Evolutionary conservation across 2,797 vertebrate genomes (phyloP).

Genomic region (Cyprinodon diabolis): DNA sequence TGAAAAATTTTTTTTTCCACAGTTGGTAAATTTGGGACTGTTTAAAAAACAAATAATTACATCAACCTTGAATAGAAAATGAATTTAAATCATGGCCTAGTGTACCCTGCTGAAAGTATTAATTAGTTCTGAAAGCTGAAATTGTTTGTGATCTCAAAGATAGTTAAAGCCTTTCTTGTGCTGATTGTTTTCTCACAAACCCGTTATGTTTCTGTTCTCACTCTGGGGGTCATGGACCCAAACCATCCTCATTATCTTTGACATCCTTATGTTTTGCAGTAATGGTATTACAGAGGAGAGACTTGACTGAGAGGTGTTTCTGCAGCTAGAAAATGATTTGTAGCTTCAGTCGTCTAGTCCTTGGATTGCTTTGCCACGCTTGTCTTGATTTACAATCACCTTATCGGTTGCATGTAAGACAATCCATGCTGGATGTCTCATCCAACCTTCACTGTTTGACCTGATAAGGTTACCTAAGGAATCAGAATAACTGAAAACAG

Average conservation of each 20-base stretch:
- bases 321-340: constrained; percentile 54
- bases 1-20: neutral
- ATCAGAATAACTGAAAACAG: constrained; percentile 32
- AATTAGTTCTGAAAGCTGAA: neutral
- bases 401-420: constrained; percentile 42
- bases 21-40: neutral
- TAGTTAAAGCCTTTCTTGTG: constrained; percentile 4
- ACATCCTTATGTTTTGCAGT: constrained; percentile 46
- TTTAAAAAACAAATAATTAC: neutral
- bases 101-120: neutral
- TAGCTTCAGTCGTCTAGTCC: constrained; percentile 54
- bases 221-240: constrained; percentile 31
- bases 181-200: constrained; percentile 24
- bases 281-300: constrained; percentile 28
- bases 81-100: neutral
- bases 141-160: constrained; percentile 8
- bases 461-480: constrained; percentile 40
- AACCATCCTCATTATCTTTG: constrained; percentile 46
- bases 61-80: neutral
- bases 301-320: constrained; percentile 38
- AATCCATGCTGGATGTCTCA: constrained; percentile 57
- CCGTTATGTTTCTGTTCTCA: constrained; percentile 26
- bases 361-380: constrained; percentile 41
- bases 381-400: constrained; percentile 57
- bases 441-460: constrained; percentile 41